Conservation (phyloP, 1,140 invertebrate species). For the Pinna nobilis region DNA sequence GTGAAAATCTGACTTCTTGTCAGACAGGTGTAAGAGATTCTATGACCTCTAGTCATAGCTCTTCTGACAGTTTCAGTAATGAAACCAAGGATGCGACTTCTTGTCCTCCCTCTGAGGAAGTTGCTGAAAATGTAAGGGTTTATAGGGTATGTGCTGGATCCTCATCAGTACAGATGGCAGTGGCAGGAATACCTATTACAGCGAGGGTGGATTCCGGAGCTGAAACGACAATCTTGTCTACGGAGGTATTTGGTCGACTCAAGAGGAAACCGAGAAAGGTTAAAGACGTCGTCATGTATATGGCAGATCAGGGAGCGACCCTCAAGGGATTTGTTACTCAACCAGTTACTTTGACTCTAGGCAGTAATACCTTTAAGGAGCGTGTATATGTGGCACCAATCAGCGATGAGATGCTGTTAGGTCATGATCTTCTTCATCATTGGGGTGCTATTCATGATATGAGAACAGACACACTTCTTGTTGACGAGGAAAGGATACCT, state of each 20-base stretch:
- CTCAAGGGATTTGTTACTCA: neutral
- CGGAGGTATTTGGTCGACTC: neutral
- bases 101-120: no score
- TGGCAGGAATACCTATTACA: neutral
- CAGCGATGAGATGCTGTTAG: slow-evolving; percentile 17
- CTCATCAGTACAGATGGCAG: neutral
- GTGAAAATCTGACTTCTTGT: no score
- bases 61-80: neutral
- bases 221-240: slow-evolving; percentile 10
- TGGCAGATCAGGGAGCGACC: neutral
- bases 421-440: slow-evolving; percentile 5
- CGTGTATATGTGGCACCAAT: slow-evolving; percentile 19
- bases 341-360: neutral
- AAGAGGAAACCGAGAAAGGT: neutral
- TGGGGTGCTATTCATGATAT: no score
- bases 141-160: neutral
- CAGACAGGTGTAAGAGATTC: neutral
- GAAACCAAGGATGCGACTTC: neutral
- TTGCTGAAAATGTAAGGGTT: neutral
- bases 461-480: no score
- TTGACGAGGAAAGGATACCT: neutral
- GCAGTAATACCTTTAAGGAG: neutral
- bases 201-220: neutral
- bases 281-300: neutral
- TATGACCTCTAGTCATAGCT: neutral